Evolutionary conservation across 1,140 invertebrate genomes (phyloP).

Genomic region (Lepidurus apus): DNA sequence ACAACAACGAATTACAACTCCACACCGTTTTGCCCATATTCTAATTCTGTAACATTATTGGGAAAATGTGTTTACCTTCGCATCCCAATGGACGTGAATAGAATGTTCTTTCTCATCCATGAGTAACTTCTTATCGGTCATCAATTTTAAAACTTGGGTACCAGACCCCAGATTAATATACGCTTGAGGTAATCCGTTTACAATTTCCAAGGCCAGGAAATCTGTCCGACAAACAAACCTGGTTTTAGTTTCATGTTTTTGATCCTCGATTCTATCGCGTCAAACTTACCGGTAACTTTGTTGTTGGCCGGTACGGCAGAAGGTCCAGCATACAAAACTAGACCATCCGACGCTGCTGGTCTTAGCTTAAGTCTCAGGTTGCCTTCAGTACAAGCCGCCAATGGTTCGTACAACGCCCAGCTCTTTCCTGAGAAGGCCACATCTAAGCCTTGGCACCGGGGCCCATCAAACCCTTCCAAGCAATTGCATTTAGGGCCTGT

Average conservation of each 20-base stretch:
- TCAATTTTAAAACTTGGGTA: slow-evolving; percentile 59
- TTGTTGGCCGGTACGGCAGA: slow-evolving; percentile 51
- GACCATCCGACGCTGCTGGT: slow-evolving; percentile 62
- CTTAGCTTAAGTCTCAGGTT: slow-evolving; percentile 64
- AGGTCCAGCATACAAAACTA: slow-evolving; percentile 90
- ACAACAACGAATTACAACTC: no score
- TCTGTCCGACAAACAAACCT: slow-evolving; percentile 52
- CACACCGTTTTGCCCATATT: not conserved
- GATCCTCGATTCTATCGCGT: slow-evolving; percentile 22
- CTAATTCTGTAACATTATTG: slow-evolving; percentile 29
- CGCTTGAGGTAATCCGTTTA: slow-evolving; percentile 74
- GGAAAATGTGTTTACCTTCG: no score
- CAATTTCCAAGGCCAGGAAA: slow-evolving; percentile 84
- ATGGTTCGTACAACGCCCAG: slow-evolving; percentile 80
- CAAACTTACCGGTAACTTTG: slow-evolving; percentile 52
- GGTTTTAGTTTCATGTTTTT: slow-evolving; percentile 34
- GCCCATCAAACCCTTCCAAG: slow-evolving; percentile 66
- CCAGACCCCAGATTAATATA: slow-evolving; percentile 87
- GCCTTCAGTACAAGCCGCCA: slow-evolving; percentile 51
- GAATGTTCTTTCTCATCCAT: slow-evolving; percentile 71
- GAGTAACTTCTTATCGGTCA: slow-evolving; percentile 61
- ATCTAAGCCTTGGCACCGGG: slow-evolving; percentile 79
- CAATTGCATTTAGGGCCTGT: slow-evolving; percentile 54
- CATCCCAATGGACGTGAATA: slow-evolving; percentile 70
- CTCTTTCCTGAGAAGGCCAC: slow-evolving; percentile 81